A percentile compares a stretch with the other conserved stretches of the same genome.
Conservation (phyloP, 2,113 vertebrate genomes). For the Tachysurus fulvidraco region DNA sequence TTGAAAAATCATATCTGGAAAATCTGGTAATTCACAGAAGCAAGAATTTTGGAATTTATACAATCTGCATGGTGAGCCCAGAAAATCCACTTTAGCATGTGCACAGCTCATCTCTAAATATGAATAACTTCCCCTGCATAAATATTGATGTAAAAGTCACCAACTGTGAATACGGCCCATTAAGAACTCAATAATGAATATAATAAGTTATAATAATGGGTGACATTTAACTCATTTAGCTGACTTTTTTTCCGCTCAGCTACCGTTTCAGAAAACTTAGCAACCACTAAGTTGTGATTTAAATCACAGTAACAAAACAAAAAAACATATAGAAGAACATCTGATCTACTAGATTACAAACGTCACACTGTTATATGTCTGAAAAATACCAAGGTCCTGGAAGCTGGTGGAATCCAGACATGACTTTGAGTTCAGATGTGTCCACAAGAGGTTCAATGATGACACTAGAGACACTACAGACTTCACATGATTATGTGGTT, state of each 20-base stretch:
- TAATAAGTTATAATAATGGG: neutral
- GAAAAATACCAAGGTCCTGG: neutral
- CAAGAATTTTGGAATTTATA: neutral
- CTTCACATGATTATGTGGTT: neutral
- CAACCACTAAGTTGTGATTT: too few species aligned
- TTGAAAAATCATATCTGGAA: neutral
- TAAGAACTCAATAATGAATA: constrained; percentile 5
- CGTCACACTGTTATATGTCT: neutral
- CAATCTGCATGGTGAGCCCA: neutral
- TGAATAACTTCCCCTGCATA: neutral
- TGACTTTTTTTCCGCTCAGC: neutral
- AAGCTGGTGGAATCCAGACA: neutral
- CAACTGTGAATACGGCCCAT: neutral
- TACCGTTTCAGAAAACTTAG: too few species aligned
- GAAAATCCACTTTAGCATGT: neutral
- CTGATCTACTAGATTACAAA: neutral
- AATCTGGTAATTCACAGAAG: neutral
- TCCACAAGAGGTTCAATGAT: neutral
- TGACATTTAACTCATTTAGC: neutral
- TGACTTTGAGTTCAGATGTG: neutral
- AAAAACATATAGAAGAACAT: neutral
- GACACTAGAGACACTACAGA: neutral
- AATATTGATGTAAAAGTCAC: neutral
- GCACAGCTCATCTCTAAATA: neutral
- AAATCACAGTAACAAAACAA: neutral